These are phyloP conservation scores for Rhinichthys osculus DNA, from an alignment of 2,797 vertebrate species.

Conservation along the genomic window DNA sequence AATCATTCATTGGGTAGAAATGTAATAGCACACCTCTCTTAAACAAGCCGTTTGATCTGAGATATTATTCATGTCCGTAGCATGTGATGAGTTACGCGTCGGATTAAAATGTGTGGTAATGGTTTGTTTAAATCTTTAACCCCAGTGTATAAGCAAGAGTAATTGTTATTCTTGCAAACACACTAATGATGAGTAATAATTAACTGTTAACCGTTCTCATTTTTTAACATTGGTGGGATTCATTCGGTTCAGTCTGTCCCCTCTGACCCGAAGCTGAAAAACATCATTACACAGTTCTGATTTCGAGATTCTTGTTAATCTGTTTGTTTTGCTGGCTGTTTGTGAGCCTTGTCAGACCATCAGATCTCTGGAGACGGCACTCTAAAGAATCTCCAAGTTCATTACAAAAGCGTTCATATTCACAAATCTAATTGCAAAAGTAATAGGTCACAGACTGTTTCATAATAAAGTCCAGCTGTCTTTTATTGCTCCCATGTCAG, in stretches of 20 bases:
- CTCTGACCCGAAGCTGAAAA: constrained; percentile 55
- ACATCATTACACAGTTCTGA: constrained; percentile 33
- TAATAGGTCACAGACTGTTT: constrained; percentile 65
- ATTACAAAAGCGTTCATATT: constrained; percentile 58
- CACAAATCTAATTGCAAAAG: constrained; percentile 64
- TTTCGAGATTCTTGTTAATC: constrained; percentile 29
- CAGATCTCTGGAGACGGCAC: constrained; percentile 41
- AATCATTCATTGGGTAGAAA: not conserved
- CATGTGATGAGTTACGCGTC: not conserved
- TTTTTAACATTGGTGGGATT: not conserved
- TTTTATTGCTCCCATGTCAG: constrained; percentile 56
- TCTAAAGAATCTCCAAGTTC: constrained; percentile 54
- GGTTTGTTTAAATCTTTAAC: not conserved
- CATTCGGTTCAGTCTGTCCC: constrained; percentile 24
- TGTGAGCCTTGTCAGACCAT: constrained; percentile 49
- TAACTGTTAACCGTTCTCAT: not conserved
- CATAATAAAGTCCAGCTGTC: constrained; percentile 64
- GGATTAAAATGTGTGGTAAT: too few relatives aligned
- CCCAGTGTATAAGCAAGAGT: not conserved
- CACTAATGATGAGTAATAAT: not conserved
- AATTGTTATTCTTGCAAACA: not conserved
- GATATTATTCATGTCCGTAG: not conserved
- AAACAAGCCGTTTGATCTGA: not conserved
- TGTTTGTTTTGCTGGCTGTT: constrained; percentile 51
- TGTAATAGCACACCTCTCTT: not conserved